phyloP scores from a whole-genome alignment of 1,140 invertebrate genomes.

The Drosophila mojavensis region DNA sequence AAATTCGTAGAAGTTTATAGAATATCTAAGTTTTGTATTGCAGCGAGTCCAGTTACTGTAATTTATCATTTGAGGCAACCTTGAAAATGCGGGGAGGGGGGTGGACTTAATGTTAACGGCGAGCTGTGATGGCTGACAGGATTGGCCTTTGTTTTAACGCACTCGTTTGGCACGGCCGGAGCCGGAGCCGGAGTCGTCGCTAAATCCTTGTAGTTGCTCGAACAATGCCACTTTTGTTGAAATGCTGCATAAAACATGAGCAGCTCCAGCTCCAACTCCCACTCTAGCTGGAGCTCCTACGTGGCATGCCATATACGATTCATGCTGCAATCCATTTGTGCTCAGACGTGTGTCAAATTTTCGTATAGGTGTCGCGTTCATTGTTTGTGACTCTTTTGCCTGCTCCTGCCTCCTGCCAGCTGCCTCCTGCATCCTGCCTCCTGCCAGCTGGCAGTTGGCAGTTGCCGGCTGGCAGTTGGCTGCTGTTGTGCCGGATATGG shows the following conservation, averaged over 20 bases:
- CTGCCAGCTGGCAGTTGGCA: background rate
- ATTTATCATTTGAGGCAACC: conserved; percentile 39
- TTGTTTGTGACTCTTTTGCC: conserved; percentile 29
- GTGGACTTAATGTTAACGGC: conserved; percentile 24
- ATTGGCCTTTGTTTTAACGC: conserved; percentile 35
- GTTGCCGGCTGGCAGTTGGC: background rate
- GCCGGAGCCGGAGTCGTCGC: conserved; percentile 4
- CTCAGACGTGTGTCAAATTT: conserved; percentile 75
- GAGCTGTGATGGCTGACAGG: conserved; percentile 10
- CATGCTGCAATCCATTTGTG: conserved; percentile 65
- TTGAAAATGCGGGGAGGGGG: no score
- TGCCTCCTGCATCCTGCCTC: no score
- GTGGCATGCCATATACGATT: conserved; percentile 41
- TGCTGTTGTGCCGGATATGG: conserved; percentile 21
- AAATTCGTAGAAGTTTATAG: background rate
- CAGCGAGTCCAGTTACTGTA: conserved; percentile 5
- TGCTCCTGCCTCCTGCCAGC: background rate
- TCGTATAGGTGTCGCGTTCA: conserved; percentile 48
- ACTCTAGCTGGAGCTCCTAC: conserved; percentile 7
- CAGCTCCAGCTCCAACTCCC: conserved; percentile 8
- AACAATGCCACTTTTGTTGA: conserved; percentile 26
- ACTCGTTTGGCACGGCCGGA: conserved; percentile 6
- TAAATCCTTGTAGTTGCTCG: conserved; percentile 32
- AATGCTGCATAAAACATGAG: conserved; percentile 72
- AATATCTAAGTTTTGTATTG: background rate